phyloP scores from a whole-genome alignment of 2,888 invertebrate genomes.

The Podabrus alpinus region DNA sequence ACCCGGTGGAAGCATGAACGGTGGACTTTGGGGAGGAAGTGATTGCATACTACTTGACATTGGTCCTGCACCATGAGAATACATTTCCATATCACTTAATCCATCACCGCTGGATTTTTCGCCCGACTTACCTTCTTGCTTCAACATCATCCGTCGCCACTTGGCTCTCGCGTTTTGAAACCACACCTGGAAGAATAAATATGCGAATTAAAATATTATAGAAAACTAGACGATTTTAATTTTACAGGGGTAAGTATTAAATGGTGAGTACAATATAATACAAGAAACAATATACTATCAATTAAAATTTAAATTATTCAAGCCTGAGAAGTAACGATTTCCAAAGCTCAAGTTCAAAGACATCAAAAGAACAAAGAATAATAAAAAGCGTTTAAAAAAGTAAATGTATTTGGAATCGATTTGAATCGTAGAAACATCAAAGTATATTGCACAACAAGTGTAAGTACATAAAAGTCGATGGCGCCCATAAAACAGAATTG shows the following conservation, averaged over 20 bases:
- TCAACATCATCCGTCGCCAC: slow-evolving; percentile 86
- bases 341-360: not conserved
- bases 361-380: not conserved
- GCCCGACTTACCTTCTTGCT: slow-evolving; percentile 73
- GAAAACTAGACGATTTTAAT: not conserved
- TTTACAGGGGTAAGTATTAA: not conserved
- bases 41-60: slow-evolving; percentile 68
- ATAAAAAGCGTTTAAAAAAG: slow-evolving; percentile 4
- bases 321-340: not conserved
- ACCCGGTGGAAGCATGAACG: slow-evolving; percentile 70
- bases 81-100: slow-evolving; percentile 66
- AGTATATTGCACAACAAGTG: slow-evolving; percentile 42
- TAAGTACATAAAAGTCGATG: slow-evolving; percentile 37
- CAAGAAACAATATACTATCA: not conserved
- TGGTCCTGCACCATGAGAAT: slow-evolving; percentile 60
- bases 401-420: slow-evolving; percentile 37
- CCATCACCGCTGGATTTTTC: slow-evolving; percentile 70
- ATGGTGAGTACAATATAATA: not conserved
- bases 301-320: not conserved
- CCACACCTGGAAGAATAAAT: slow-evolving; percentile 78
- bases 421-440: slow-evolving; percentile 44
- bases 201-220: not conserved
- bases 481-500: slow-evolving; percentile 51
- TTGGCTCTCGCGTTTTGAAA: slow-evolving; percentile 94
- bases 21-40: slow-evolving; percentile 71